Base-by-base conservation (phyloP, 2,113 vertebrate genomes). In the Dermatemys mawii region DNA sequence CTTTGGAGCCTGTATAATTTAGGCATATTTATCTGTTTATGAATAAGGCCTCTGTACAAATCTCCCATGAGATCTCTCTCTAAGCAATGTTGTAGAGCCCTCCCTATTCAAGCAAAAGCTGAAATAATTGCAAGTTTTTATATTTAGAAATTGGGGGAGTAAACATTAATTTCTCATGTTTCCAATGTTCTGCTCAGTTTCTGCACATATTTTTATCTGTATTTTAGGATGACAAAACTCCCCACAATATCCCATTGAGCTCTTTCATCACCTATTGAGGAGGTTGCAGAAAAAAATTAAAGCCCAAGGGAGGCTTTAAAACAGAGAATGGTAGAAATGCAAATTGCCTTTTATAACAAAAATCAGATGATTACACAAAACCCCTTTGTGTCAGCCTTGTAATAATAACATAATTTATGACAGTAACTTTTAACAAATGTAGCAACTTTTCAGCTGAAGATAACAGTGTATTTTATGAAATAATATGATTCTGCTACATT, bases 1-100 rank as follows among this genome's bases (percentile, higher is more conserved):
- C 85, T 94, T 98, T 96, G 90, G 50, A 94, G 82, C 80, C 35
- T 90, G 7, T 79, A 38, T 84, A 49, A 81, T 54, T 51, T 93
- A 93, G 81, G 60, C 2, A 78, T 3, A 84, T 86, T 89, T 26
- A 46, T 48, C 63, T 84, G 24, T 46, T 75, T 84, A 53, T 29
- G 41, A 95, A 75, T 63, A 86, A 85, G n/a, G 4, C 46, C 2
- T 70, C 57, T 78, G 22, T 16, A 5, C 75, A 82, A 94, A 2
- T 60, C 73, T 53, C 51, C 2, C 55, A 55, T 32, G 4, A 90
- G 79, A 86, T 91, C 57, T 60, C 44, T 29, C 8, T 29, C 63
- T 75, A 88, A 90, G 4, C 14, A 84, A 38, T 44, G 53, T 94
- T 94, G 44, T 55, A 93, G 70, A 83, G 11, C 1, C 63, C 3